A percentile compares a stretch with the other conserved stretches of the same genome.
These are phyloP conservation scores for Formicarius rufipectus DNA, from an alignment of 2,113 vertebrate genomes.

Conservation along the genomic window DNA sequence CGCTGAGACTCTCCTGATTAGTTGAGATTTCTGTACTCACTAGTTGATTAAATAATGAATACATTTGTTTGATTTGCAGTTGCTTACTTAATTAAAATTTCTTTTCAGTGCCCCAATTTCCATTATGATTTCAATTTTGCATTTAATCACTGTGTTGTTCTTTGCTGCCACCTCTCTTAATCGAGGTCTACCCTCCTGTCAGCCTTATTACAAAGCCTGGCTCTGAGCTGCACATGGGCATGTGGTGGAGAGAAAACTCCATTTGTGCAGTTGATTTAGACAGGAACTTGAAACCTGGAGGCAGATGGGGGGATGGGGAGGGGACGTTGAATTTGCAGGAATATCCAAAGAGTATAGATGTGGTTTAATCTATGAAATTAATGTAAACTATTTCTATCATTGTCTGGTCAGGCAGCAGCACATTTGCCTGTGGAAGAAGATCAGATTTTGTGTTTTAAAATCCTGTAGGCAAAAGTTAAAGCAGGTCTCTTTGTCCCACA, in stretches of 20 bases:
- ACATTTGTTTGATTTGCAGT: conserved; percentile 76
- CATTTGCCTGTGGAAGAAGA: neutral
- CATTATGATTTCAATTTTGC: conserved; percentile 76
- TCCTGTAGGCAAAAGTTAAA: neutral
- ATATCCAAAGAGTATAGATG: neutral
- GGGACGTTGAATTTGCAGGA: neutral
- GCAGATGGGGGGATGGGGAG: too few species aligned
- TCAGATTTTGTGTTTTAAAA: neutral
- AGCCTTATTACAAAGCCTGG: conserved; percentile 34
- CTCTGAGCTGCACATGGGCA: neutral
- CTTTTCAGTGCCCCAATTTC: conserved; percentile 72
- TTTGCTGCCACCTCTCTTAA: conserved; percentile 70
- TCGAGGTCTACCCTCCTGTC: conserved; percentile 70
- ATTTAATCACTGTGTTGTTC: conserved; percentile 75
- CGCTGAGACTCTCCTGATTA: conserved; percentile 69
- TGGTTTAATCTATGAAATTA: neutral
- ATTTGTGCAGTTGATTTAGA: conserved; percentile 3
- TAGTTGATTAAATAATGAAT: conserved; percentile 77
- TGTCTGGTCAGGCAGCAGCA: neutral
- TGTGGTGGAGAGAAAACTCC: neutral
- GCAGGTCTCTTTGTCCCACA: fast-evolving
- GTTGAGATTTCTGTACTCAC: conserved; percentile 70
- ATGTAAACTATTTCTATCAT: neutral
- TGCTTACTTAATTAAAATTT: conserved; percentile 77
- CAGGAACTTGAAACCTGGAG: neutral